Evolutionary conservation across 2,888 invertebrate genomes (phyloP), one percentile per base, ranked within the genome.

Genomic region (Diabrotica balteata): DNA sequence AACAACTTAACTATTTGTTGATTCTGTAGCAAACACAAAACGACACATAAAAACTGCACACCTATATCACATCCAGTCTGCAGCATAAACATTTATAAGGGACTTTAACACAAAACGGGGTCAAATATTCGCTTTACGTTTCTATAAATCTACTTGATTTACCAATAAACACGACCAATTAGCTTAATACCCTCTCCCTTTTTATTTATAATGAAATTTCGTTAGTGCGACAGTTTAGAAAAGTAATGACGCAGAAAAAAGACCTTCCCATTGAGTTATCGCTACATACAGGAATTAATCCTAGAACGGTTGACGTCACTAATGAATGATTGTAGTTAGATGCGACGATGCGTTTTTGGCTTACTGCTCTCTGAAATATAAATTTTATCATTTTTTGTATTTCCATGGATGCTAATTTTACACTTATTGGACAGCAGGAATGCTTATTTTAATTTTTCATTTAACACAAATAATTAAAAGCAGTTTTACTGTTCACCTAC

Each of bases 211-310:
- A 72, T 69, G 73, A 74, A 72, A 70, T 70, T 66, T 71, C 72
- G 63, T 72, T 74, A 73, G 54, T 74, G 77, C 76, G 78, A 78
- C 77, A 76, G 76, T 76, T 77, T 75, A 77, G 77, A 71, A 75
- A 78, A 69, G 76, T 79, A 79, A 79, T 78, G 79, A 79, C 75
- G 75, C 75, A 77, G 67, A 78, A 78, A 77, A 79, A 72, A 71
- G 70, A 54, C 64, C 67, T 61, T 62, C 59, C 57, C 64, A 46
- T 64, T 70, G 70, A 70, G 70, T 70, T 70, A 70, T 70, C 46
- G 67, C 70, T 49, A 64, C 67, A 59, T 55, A 58, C 43, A 61
- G 67, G 60, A 66, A 70, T 70, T 67, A 70, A 70, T 67, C 64
- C 60, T 45, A 59, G 58, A 60, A 43, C 53, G 53, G 53, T 65